Evolutionary conservation across 2,113 vertebrate genomes (phyloP), one percentile per base, ranked within the genome.

Genomic region (Sterrhoptilus dennistouni): DNA sequence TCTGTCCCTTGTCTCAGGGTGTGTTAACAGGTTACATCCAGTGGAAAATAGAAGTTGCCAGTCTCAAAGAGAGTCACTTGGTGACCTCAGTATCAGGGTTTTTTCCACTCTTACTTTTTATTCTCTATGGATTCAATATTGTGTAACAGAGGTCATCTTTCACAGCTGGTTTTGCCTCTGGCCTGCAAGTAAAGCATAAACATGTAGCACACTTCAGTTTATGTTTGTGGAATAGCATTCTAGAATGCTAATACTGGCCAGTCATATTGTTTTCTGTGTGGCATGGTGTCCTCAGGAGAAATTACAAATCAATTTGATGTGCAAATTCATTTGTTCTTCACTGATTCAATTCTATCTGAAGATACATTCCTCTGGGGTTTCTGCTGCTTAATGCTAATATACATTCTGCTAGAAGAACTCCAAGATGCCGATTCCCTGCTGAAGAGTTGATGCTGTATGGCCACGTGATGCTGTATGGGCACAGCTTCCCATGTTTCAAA

Each of bases 251-350:
- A 71, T 25, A 60, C 17, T 81, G 77, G 64, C 49, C 77, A 25
- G 65, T 69, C 31, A 15, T 50, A 45, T n/a, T 61, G 54, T 78
- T 70, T 78, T 71, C 5, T 82, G 57, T 79, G 57, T 91, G 69
- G 49, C 53, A 75, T 1, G 3, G 11, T 95, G 45, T 81, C 89
- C 80, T 96, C 76, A 45, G 71, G 75, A 96, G 88, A 87, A 93
- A 78, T 87, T 66, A 33, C 12, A 86, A 54, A 81, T 50, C 60
- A 44, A 56, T 84, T 60, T 75, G 47, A 91, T 89, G 71, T 91
- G 77, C 87, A 96, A 77, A 96, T 84, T 50, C 20, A 54, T 66
- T 83, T 18, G 27, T 87, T 91, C 38, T 93, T 89, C 52, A 75
- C 52, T n/a, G 81, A 36, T 87, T 82, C 19, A 45, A 93, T 89